phyloP scores from a whole-genome alignment of 2,113 vertebrate species.

The Martes martes region DNA sequence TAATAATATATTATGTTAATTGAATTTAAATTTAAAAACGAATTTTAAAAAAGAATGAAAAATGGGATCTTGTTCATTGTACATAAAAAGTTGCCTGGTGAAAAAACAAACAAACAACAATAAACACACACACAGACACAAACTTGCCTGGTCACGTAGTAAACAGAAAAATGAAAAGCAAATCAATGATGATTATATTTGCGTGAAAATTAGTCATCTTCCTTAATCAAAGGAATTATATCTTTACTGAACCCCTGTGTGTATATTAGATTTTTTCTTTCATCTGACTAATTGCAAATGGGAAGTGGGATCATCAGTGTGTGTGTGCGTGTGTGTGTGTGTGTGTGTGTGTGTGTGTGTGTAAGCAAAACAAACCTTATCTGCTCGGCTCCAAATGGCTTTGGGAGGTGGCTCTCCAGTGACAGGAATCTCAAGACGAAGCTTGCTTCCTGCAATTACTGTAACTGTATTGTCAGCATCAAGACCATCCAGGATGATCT shows the following conservation, averaged over 20 bases:
- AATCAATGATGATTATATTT: background rate
- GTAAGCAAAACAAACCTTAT: slow-evolving; percentile 86
- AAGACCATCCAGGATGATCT: slow-evolving; percentile 91
- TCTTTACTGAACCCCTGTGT: background rate
- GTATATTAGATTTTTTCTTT: background rate
- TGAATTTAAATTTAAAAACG: background rate
- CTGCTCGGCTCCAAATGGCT: slow-evolving; percentile 94
- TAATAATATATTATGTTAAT: no score
- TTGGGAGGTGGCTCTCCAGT: slow-evolving; percentile 94
- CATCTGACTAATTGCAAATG: background rate
- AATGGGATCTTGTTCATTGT: background rate
- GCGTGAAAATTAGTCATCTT: background rate
- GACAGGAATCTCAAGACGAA: slow-evolving; percentile 96
- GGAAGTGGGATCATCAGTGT: background rate
- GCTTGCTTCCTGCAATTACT: slow-evolving; percentile 95
- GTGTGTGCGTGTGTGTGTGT: background rate
- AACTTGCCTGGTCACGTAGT: background rate
- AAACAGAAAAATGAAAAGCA: background rate
- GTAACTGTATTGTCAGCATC: slow-evolving; percentile 93
- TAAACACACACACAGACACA: background rate
- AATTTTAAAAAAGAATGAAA: background rate
- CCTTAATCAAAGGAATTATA: background rate
- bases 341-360: background rate
- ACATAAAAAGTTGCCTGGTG: background rate
- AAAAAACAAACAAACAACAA: background rate